Evolutionary conservation across 2,113 vertebrate genomes (phyloP).

Genomic region (human): GRCh38 chr3:193035001-193035500

Average conservation of each 20-base stretch:
- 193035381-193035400: not conserved
- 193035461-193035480: not conserved
- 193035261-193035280: not conserved
- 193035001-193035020: not conserved
- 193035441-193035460: not conserved
- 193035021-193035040: not conserved
- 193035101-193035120: not conserved
- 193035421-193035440: not conserved
- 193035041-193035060: not conserved
- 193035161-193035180: not conserved
- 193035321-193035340: fast-evolving
- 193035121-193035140: not conserved
- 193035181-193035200: not conserved
- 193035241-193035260: not conserved
- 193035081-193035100: not conserved
- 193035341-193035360: not conserved
- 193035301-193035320: not conserved
- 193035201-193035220: not conserved
- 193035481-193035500: not conserved
- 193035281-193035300: not conserved
- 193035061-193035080: not conserved
- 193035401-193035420: not conserved
- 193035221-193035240: not conserved
- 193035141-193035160: not conserved
- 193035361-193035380: not conserved